phyloP scores from a whole-genome alignment of 2,797 vertebrate species.

The Yasuhikotakia modesta region DNA sequence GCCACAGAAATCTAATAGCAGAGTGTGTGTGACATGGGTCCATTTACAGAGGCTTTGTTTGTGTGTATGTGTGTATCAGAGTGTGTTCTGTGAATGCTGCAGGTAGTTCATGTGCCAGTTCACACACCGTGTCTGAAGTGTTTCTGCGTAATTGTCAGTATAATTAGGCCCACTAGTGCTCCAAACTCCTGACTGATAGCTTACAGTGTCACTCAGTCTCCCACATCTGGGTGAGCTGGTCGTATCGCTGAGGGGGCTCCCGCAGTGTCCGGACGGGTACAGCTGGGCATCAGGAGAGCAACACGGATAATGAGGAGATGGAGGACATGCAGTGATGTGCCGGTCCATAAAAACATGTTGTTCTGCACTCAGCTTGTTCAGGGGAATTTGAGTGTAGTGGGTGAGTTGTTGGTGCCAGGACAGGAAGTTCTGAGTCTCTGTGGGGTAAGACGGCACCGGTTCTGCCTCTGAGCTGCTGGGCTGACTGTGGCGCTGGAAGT shows the following conservation, averaged over 20 bases:
- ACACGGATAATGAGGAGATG: slow-evolving; percentile 76
- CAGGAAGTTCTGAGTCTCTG: slow-evolving; percentile 66
- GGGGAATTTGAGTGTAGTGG: slow-evolving; percentile 63
- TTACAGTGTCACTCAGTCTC: slow-evolving; percentile 64
- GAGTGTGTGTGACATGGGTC: background rate
- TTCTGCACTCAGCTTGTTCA: slow-evolving; percentile 65
- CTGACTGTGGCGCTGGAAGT: slow-evolving; percentile 69
- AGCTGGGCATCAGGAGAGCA: slow-evolving; percentile 71
- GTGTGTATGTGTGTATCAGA: slow-evolving; percentile 53
- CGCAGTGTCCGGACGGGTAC: slow-evolving; percentile 67
- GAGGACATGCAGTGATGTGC: slow-evolving; percentile 67
- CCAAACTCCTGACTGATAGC: slow-evolving; percentile 68
- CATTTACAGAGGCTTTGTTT: background rate
- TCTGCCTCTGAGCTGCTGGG: slow-evolving; percentile 28
- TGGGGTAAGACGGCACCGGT: slow-evolving; percentile 44
- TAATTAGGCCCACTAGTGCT: slow-evolving; percentile 73
- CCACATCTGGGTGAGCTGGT: slow-evolving; percentile 69
- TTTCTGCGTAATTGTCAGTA: slow-evolving; percentile 67
- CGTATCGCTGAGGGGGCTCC: slow-evolving; percentile 63
- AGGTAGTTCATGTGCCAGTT: slow-evolving; percentile 82
- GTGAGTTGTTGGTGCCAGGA: slow-evolving; percentile 66
- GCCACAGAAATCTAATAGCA: background rate
- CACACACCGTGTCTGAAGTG: slow-evolving; percentile 64
- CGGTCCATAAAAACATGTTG: slow-evolving; percentile 68
- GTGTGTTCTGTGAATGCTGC: slow-evolving; percentile 73